Evolutionary conservation across 35 echinoderm and acorn worm species (phyloP), one percentile per base, ranked within the genome.

Genomic region (Apostichopus californicus): DNA sequence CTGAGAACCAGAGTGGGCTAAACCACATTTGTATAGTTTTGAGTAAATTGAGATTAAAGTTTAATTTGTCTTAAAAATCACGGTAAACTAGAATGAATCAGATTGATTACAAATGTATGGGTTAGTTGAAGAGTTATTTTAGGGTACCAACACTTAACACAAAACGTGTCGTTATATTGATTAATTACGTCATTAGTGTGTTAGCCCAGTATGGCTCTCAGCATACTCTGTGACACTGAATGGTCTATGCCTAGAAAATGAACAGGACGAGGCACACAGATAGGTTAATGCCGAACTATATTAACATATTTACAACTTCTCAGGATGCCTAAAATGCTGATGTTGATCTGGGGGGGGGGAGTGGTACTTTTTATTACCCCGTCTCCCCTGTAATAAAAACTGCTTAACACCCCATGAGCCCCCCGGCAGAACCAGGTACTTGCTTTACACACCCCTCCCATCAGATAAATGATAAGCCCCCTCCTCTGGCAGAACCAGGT

Each of bases 1-100:
- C n/a, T n/a, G 24, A 79, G 77, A 79, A 79, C 77, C 77, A 79
- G 77, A 79, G 20, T 79, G 77, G 77, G 77, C 77, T 79, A 79
- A 24, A 9, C 77, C 77, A 79, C 77, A 79, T 79, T 79, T 20
- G n/a, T 79, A 52, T 24, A 21, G n/a, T 8, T 79, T 79, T 79
- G 77, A 52, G 77, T 11, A 79, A 79, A 79, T 79, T 21, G 77
- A 21, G 20, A 24, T 79, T 24, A 79, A 79, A 79, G 77, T 79
- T 79, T 1, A 1, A 11, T 21, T 24, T 79, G 77, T 52, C n/a
- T 20, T 79, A 79, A 79, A 79, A 1, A 24, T 52, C n/a, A 52
- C 7, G 77, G 77, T 79, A 9, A 79, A 24, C 34, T 24, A 21
- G 34, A 79, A 24, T 79, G 77, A 24, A 79, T 24, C 9, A 24